Base-by-base conservation (phyloP, 1,140 invertebrate genomes). In the Sminthurides bifidus region DNA sequence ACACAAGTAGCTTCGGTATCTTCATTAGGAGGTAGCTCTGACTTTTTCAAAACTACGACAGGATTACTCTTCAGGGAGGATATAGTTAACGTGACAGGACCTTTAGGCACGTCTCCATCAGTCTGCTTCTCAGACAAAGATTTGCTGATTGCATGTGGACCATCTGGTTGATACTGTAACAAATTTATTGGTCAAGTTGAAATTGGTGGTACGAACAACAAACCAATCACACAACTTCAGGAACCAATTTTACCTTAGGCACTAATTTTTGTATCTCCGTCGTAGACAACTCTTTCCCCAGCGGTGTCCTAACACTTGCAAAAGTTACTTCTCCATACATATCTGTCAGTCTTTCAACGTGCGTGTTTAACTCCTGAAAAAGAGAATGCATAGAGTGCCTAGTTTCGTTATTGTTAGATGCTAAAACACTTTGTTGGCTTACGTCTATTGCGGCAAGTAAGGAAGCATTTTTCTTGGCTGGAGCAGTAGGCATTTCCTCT, bases 321-420 rank as follows among this genome's bases (percentile, higher is more conserved):
- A 86, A 88, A 29, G 80, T 74, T 68, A 92, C 92, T 49, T 73
- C 73, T 2, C 86, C 87, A 71, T 85, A 89, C 55, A 79, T 79
- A 35, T 77, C 72, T 56, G 76, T 80, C 27, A 90, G 75, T 65
- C 82, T 81, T 40, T 80, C 71, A 52, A 88, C 81, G 63, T 91
- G 83, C 12, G 80, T 66, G 52, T 85, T 77, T 0, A 88, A 75
- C 73, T 90, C 85, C 60, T 63, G 24, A 2, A 4, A 41, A 40
- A 23, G 4, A 41, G n/a, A 51, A 46, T 17, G 31, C 45, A 35
- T 55, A 19, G 21, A 24, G 19, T n/a, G 15, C 21, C 54, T 0
- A 49, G 15, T 19, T 44, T 38, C 29, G 37, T n/a, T 46, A 33
- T 50, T 54, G 19, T 37, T 17, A 24, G 8, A 12, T 8, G 24